Percentiles rank a stretch among this genome's conserved stretches.
Conservation (phyloP, 2,113 vertebrate species). For the Mionectes macconnelli region DNA sequence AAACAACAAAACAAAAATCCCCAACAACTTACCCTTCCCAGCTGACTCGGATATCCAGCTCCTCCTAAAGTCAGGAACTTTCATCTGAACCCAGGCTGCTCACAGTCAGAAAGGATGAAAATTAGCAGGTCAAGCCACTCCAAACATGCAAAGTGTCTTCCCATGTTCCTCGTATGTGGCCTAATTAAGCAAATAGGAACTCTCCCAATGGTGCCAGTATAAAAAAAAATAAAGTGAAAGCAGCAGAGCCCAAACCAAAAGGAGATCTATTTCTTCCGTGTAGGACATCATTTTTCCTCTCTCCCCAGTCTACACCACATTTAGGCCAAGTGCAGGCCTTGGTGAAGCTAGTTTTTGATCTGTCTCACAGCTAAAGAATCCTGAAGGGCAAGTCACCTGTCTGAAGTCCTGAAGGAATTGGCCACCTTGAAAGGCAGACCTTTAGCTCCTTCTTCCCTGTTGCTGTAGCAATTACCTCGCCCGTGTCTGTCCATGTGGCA, state of each 20-base stretch:
- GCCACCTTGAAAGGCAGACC: neutral
- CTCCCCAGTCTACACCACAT: neutral
- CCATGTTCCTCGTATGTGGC: neutral
- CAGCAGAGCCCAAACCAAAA: neutral
- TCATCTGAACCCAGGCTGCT: neutral
- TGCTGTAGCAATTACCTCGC: neutral
- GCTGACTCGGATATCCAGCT: neutral
- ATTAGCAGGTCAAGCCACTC: neutral
- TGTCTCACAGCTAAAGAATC: neutral
- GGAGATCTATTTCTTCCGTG: neutral
- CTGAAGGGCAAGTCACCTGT: neutral
- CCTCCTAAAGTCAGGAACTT: neutral
- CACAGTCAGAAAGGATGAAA: neutral
- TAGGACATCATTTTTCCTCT: neutral
- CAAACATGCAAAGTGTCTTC: neutral
- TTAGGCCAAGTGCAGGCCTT: neutral
- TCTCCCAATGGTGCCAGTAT: neutral
- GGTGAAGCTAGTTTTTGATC: neutral
- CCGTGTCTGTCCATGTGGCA: neutral
- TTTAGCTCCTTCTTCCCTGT: neutral
- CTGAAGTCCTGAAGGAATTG: neutral
- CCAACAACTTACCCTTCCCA: neutral
- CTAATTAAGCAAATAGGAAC: slow-evolving; percentile 28
- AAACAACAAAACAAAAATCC: neutral
- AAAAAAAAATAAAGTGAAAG: neutral